phyloP scores from a whole-genome alignment of 2,888 invertebrate species.

The Odontothrips loti region DNA sequence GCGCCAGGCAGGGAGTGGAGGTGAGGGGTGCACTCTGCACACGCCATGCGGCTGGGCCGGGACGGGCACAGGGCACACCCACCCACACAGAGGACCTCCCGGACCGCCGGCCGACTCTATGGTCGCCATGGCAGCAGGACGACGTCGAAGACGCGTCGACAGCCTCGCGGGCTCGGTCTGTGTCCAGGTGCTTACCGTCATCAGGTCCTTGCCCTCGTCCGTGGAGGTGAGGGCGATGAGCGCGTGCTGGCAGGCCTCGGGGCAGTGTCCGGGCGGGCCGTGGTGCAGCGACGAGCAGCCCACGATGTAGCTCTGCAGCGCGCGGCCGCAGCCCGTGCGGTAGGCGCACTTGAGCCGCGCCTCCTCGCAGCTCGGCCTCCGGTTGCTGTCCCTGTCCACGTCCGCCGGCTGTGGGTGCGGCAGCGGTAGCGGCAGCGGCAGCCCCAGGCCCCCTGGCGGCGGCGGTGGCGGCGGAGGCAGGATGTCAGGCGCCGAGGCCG shows the following conservation, averaged over 20 bases:
- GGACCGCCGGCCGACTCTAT: no score
- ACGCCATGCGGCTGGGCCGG: no score
- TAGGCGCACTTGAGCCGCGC: constrained; percentile 70
- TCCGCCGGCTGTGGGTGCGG: neutral
- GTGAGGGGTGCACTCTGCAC: no score
- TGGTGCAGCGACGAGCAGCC: constrained; percentile 64
- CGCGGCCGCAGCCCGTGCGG: constrained; percentile 70
- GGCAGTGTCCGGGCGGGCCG: constrained; percentile 54
- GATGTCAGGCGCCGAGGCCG: constrained; percentile 30
- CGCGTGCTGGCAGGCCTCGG: constrained; percentile 69
- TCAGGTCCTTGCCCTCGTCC: constrained; percentile 70
- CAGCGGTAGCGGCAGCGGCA: constrained; percentile 35
- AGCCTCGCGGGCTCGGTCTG: no score
- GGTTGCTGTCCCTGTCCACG: constrained; percentile 47
- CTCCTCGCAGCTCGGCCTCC: constrained; percentile 56
- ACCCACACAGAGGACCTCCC: no score
- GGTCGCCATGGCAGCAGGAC: no score
- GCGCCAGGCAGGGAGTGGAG: no score
- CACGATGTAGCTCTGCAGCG: constrained; percentile 69
- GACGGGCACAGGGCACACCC: no score
- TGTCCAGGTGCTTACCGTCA: constrained; percentile 59
- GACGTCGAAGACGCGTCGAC: no score
- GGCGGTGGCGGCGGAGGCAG: constrained; percentile 33
- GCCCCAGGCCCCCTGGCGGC: constrained; percentile 36
- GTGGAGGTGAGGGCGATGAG: constrained; percentile 74